Evolutionary conservation across 1,140 invertebrate genomes (phyloP).

Genomic region (Ostrea denselamellosa): DNA sequence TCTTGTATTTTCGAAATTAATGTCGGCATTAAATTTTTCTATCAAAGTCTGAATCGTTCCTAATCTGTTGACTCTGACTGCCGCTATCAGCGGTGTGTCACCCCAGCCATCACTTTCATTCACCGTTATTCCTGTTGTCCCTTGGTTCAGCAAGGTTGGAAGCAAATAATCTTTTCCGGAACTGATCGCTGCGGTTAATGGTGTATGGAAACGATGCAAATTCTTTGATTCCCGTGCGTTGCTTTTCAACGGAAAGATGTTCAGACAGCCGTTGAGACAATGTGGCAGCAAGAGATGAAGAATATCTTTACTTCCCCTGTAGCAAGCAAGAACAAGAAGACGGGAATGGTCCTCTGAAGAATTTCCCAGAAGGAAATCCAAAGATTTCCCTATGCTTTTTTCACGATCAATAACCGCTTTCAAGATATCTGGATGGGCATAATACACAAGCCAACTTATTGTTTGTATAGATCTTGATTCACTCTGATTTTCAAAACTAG

Average conservation of each 20-base stretch:
- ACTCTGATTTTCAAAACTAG: not conserved
- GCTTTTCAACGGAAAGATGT: not conserved
- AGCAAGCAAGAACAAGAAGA: not conserved
- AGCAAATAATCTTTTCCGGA: not conserved
- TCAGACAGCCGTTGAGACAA: not conserved
- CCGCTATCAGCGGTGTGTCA: not conserved
- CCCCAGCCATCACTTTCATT: not conserved
- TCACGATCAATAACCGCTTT: not conserved
- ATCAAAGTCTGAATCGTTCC: not conserved
- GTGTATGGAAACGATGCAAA: not conserved
- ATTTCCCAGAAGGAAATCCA: not conserved
- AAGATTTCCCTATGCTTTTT: not conserved
- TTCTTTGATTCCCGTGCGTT: not conserved
- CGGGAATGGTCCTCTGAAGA: not conserved
- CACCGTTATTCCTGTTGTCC: not conserved
- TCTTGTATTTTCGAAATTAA: not conserved
- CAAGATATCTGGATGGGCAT: not conserved
- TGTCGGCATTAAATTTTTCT: not conserved
- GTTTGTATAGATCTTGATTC: not conserved
- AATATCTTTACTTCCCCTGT: not conserved
- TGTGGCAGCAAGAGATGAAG: not conserved
- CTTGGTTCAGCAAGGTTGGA: not conserved
- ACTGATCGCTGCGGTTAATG: not conserved
- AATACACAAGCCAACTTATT: not conserved
- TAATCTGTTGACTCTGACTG: not conserved